These are phyloP conservation scores for Sycobia sp. DNA, from an alignment of 1,140 invertebrate genomes.

Conservation along the genomic window DNA sequence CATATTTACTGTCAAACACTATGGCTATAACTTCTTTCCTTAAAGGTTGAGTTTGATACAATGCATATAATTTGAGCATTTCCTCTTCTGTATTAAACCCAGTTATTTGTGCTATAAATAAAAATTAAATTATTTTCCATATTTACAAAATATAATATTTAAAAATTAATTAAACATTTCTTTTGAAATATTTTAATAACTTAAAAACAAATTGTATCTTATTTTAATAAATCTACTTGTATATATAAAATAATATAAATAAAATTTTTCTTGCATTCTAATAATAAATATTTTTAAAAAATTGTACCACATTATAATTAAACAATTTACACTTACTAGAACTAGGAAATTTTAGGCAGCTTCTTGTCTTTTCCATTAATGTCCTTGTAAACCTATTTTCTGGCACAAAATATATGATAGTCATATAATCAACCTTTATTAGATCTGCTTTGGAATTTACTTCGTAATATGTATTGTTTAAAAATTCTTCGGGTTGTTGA, in stretches of 20 bases:
- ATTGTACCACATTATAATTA: neutral
- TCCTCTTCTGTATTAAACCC: slow-evolving; percentile 49
- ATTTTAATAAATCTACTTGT: too few species aligned
- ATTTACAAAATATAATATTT: neutral
- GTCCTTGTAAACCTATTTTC: slow-evolving; percentile 39
- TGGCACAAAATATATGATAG: slow-evolving; percentile 47
- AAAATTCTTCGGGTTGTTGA: slow-evolving; percentile 31
- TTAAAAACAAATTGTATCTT: too few species aligned
- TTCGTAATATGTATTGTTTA: slow-evolving; percentile 45
- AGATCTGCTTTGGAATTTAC: slow-evolving; percentile 32
- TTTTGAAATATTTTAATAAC: too few species aligned
- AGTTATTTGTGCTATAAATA: slow-evolving; percentile 37
- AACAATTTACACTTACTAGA: slow-evolving; percentile 40
- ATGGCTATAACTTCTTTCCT: slow-evolving; percentile 40
- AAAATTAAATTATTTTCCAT: neutral
- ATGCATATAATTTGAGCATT: slow-evolving; percentile 45
- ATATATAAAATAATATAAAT: too few species aligned
- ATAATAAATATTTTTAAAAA: too few species aligned
- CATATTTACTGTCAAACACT: slow-evolving; percentile 45
- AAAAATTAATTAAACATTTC: too few species aligned
- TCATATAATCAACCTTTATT: slow-evolving; percentile 28
- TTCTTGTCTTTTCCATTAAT: slow-evolving; percentile 41
- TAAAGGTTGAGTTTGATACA: slow-evolving; percentile 35
- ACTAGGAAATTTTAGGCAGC: slow-evolving; percentile 42
- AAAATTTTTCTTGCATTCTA: too few species aligned